Base-by-base conservation (phyloP, 2,113 vertebrate genomes). In the Siniperca chuatsi region DNA sequence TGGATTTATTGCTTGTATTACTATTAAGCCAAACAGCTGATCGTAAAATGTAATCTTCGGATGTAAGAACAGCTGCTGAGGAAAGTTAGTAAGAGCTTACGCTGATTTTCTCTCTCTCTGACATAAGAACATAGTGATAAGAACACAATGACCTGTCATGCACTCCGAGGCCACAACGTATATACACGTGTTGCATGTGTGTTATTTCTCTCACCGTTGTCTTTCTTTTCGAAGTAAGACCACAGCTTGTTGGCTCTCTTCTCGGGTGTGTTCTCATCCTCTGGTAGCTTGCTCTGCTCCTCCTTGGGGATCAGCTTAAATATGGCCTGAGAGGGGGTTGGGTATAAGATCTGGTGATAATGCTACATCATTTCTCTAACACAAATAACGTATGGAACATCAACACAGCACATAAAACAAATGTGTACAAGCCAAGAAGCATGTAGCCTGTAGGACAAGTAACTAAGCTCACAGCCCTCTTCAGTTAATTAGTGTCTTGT, bases 301-400 rank as follows among this genome's bases (percentile, higher is more conserved):
- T 97, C 96, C n/a, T 94, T 96, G 8, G 90, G 96, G 90, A 97
- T 98, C 95, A 98, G 96, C 91, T 96, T 98, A 95, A 98, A 98
- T 88, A 97, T 97, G 50, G 97, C 95, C 97, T 98, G 84, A 70
- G 88, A 21, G 57, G 73, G 71, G 79, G 79, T 46, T 73, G 78
- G 71, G 65, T 20, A 72, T 55, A 79, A 85, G 52, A 79, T 66
- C 35, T 9, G 21, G 64, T 78, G 33, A 85, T 82, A 65, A 82
- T 66, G 3, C 75, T 60, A 40, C 72, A 83, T 64, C 21, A 78
- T 75, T 84, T 75, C 44, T 76, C 29, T 60, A 60, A 72, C 42
- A 88, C 35, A 86, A 67, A 70, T 57, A 66, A 82, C 52, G 11
- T 60, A 76, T 44, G 2, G 44, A 75, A 78, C 3, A 8, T 66